phyloP scores from a whole-genome alignment of 92 coral and sea anemone species.

The Siderastrea siderea region DNA sequence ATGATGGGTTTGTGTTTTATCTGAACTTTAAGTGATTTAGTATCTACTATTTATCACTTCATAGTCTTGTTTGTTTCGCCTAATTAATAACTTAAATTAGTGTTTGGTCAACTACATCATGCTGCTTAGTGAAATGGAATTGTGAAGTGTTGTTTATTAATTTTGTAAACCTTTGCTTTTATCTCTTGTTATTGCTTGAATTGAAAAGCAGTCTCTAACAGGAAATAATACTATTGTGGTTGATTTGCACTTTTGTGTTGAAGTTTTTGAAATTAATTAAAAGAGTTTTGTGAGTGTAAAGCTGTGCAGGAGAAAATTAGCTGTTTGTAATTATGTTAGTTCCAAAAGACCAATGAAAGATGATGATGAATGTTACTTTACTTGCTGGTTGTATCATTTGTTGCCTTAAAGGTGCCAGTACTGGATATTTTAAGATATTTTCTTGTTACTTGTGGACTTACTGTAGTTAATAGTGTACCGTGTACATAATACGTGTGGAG shows the following conservation, averaged over 20 bases:
- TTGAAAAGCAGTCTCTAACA: neutral
- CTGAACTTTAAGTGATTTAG: neutral
- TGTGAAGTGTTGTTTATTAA: neutral
- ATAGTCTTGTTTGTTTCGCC: neutral
- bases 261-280: neutral
- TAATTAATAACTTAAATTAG: slow-evolving; percentile 23
- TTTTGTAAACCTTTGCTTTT: neutral
- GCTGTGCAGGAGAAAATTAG: neutral
- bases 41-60: slow-evolving; percentile 12
- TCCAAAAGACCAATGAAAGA: too few species aligned
- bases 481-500: too few species aligned
- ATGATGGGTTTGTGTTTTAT: slow-evolving; percentile 16
- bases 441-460: too few species aligned
- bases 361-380: too few species aligned
- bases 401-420: too few species aligned
- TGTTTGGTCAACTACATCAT: slow-evolving; percentile 14
- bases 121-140: neutral
- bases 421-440: too few species aligned
- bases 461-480: too few species aligned
- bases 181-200: neutral
- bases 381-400: too few species aligned
- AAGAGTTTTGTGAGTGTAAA: neutral
- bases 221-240: neutral
- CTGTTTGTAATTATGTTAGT: neutral
- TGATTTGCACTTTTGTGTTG: neutral